Percentiles rank a stretch among this genome's conserved stretches.
Conservation (phyloP, 1,140 invertebrate species). For the Drosophila varians region DNA sequence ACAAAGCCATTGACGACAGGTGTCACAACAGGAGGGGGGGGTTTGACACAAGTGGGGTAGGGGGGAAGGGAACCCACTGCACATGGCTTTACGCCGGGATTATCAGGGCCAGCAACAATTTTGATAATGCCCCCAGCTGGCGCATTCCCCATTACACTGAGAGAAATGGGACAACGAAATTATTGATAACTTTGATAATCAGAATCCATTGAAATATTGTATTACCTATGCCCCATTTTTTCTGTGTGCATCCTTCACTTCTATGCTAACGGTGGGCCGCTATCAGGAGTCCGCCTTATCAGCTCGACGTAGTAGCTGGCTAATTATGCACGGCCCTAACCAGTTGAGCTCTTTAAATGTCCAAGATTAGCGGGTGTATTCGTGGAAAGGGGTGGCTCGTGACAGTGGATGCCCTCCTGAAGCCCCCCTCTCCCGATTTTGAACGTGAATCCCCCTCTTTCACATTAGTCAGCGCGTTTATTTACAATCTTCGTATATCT, state of each 20-base stretch:
- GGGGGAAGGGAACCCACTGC: background rate
- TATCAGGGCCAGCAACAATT: slow-evolving; percentile 14
- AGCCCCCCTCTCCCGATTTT: no score
- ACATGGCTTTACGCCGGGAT: slow-evolving; percentile 9
- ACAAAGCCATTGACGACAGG: slow-evolving; percentile 21
- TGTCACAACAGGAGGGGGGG: background rate
- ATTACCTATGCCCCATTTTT: background rate
- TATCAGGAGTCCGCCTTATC: slow-evolving; percentile 14
- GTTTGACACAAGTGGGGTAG: no score
- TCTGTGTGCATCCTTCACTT: background rate
- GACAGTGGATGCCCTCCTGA: no score
- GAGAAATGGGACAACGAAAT: background rate
- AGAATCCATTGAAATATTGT: no score
- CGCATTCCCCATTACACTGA: background rate
- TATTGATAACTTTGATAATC: no score
- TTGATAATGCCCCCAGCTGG: slow-evolving; percentile 7
- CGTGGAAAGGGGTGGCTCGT: background rate
- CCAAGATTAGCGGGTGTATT: slow-evolving; percentile 14
- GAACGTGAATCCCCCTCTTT: slow-evolving; percentile 9
- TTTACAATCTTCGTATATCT: slow-evolving; percentile 19
- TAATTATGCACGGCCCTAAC: slow-evolving; percentile 42
- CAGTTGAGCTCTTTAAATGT: slow-evolving; percentile 43
- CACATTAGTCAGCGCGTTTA: slow-evolving; percentile 8
- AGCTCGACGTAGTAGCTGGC: slow-evolving; percentile 24
- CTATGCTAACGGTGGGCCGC: no score